phyloP scores from a whole-genome alignment of 2,797 vertebrate genomes.

The Glyptemys insculpta region DNA sequence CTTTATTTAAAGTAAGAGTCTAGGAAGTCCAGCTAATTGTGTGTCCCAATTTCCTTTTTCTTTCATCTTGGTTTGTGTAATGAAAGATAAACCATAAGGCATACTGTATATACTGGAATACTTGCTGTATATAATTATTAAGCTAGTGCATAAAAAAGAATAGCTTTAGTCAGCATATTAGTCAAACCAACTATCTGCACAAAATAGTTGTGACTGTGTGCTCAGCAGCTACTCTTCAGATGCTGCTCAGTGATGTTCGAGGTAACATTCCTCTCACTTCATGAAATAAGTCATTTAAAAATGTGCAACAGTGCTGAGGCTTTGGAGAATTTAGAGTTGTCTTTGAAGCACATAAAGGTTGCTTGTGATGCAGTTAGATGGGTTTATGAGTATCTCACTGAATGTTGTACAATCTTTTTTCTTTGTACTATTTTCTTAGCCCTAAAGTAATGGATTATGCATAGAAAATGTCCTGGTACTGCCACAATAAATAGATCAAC shows the following conservation, averaged over 20 bases:
- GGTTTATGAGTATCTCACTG: constrained; percentile 7
- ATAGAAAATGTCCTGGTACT: constrained; percentile 31
- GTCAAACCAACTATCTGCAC: background rate
- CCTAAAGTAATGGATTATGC: constrained; percentile 43
- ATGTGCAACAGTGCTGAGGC: background rate
- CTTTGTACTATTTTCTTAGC: constrained; percentile 43
- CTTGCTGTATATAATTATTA: background rate
- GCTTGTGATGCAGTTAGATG: constrained; percentile 1
- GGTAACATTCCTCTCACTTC: background rate
- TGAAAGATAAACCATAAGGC: background rate
- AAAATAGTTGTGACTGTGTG: background rate
- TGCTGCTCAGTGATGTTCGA: background rate
- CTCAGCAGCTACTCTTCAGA: background rate
- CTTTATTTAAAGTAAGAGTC: background rate
- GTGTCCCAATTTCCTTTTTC: background rate
- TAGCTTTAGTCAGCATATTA: background rate
- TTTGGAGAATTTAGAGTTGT: background rate
- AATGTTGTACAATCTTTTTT: background rate
- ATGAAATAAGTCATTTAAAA: constrained; percentile 20
- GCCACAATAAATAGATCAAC: constrained; percentile 50
- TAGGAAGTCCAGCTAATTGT: background rate
- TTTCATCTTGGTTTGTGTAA: background rate
- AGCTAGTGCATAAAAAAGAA: background rate
- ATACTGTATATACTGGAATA: background rate
- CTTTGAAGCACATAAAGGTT: constrained; percentile 5